Percentiles rank a stretch among this genome's conserved stretches.
Evolutionary conservation across 1,140 invertebrate species (phyloP).

Genomic region (Dryas iulia): DNA sequence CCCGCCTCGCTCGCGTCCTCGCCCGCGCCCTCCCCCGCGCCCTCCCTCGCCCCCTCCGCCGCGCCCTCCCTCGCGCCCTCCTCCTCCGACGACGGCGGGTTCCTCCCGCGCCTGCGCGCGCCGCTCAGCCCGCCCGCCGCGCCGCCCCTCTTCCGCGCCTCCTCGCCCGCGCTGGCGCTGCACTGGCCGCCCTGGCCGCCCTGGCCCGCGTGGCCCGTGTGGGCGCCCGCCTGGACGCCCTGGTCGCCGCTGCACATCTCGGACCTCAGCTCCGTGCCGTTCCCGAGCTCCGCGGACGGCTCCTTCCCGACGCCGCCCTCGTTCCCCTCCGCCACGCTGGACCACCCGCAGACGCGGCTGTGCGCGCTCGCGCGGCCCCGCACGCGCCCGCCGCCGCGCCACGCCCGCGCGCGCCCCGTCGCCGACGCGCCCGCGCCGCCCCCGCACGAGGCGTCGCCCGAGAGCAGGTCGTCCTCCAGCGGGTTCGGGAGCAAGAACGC

Average conservation of each 20-base stretch:
- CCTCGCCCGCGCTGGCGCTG: slow-evolving; percentile 65
- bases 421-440: slow-evolving; percentile 84
- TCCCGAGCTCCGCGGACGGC: slow-evolving; percentile 88
- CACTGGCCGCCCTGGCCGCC: slow-evolving; percentile 83
- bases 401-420: slow-evolving; percentile 41
- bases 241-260: slow-evolving; percentile 88
- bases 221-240: slow-evolving; percentile 80
- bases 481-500: slow-evolving; percentile 96
- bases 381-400: slow-evolving; percentile 78
- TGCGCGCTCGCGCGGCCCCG: slow-evolving; percentile 78
- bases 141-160: slow-evolving; percentile 81
- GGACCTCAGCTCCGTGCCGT: slow-evolving; percentile 92
- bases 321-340: slow-evolving; percentile 82
- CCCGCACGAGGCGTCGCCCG: slow-evolving; percentile 88
- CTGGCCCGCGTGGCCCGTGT: slow-evolving; percentile 86
- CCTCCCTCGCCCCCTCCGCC: slow-evolving; percentile 88
- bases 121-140: slow-evolving; percentile 84
- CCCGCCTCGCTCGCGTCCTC: slow-evolving; percentile 85
- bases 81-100: slow-evolving; percentile 90
- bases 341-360: slow-evolving; percentile 84
- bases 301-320: slow-evolving; percentile 87
- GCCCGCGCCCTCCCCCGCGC: slow-evolving; percentile 86
- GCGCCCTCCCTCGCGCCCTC: slow-evolving; percentile 80
- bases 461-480: slow-evolving; percentile 92
- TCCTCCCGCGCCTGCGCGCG: slow-evolving; percentile 84